Evolutionary conservation across 1,140 invertebrate genomes (phyloP).

Genomic region (Leptestheria dahalacensis): DNA sequence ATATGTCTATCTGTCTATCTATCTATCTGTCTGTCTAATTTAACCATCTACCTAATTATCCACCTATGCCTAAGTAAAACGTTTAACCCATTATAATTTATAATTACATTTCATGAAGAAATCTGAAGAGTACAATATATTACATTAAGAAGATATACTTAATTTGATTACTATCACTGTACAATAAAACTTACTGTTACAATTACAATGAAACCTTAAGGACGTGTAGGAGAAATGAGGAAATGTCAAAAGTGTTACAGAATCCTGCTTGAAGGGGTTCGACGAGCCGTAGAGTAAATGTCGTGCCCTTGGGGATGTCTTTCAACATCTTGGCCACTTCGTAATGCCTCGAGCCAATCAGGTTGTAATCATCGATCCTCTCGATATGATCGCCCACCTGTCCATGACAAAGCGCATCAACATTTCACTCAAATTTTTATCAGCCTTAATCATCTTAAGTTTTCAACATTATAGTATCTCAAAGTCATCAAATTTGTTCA

Average conservation of each 20-base stretch:
- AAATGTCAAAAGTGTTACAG: slow-evolving; percentile 32
- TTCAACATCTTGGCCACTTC: slow-evolving; percentile 92
- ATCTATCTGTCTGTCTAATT: too few species aligned
- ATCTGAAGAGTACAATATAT: not conserved
- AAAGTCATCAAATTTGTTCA: too few species aligned
- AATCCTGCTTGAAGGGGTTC: slow-evolving; percentile 85
- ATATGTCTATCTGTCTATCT: too few species aligned
- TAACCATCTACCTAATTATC: too few species aligned
- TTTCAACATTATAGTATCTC: too few species aligned
- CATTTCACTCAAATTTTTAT: not conserved
- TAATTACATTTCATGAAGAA: too few species aligned
- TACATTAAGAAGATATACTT: slow-evolving; percentile 11
- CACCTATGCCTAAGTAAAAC: too few species aligned
- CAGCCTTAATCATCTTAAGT: too few species aligned
- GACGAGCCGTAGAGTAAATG: slow-evolving; percentile 73
- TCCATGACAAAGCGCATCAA: not conserved
- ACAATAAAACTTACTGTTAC: not conserved
- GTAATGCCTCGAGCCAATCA: slow-evolving; percentile 85
- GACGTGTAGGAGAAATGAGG: too few species aligned
- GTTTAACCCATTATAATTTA: too few species aligned
- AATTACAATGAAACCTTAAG: too few species aligned
- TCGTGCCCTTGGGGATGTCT: slow-evolving; percentile 75
- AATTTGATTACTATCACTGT: slow-evolving; percentile 1
- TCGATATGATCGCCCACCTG: slow-evolving; percentile 94
- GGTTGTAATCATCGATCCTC: slow-evolving; percentile 65